A percentile compares a stretch with the other conserved stretches of the same genome.
These are phyloP conservation scores for Sander lucioperca DNA, from an alignment of 2,113 vertebrate species.

Conservation along the genomic window DNA sequence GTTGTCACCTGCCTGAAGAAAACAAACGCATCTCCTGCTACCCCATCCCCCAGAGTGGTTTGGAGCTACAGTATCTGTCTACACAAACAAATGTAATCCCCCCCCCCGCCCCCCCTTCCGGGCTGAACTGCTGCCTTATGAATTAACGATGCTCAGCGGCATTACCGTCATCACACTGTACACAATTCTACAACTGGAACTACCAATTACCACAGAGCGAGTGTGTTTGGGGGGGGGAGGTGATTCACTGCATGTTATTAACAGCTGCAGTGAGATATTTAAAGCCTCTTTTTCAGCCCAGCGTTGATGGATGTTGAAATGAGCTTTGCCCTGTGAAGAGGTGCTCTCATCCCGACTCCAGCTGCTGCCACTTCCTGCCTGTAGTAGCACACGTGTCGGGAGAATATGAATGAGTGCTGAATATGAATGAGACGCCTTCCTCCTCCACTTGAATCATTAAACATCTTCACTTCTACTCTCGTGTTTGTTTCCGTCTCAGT, in stretches of 20 bases:
- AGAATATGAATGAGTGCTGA: constrained; percentile 40
- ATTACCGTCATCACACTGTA: constrained; percentile 29
- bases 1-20: constrained; percentile 28
- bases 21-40: constrained; percentile 22
- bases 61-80: constrained; percentile 29
- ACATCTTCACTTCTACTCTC: constrained; percentile 13
- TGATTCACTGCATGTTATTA: constrained; percentile 52
- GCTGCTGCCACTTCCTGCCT: constrained; percentile 59
- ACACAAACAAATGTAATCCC: constrained; percentile 54
- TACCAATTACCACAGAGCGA: constrained; percentile 53
- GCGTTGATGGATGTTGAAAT: constrained; percentile 45
- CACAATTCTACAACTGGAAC: constrained; percentile 28
- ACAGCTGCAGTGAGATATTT: constrained; percentile 63
- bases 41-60: constrained; percentile 2
- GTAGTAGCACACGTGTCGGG: constrained; percentile 23
- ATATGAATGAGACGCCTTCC: constrained; percentile 49
- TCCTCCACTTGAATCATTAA: constrained; percentile 31
- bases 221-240: not conserved
- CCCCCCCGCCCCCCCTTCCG: not conserved
- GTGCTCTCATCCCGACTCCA: constrained; percentile 42
- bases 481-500: not conserved
- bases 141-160: constrained; percentile 44
- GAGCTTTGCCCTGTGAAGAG: constrained; percentile 47
- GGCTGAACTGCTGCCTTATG: constrained; percentile 31
- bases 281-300: constrained; percentile 70